phyloP scores from a whole-genome alignment of 2,113 vertebrate species.

The Gymnobelideus leadbeateri region DNA sequence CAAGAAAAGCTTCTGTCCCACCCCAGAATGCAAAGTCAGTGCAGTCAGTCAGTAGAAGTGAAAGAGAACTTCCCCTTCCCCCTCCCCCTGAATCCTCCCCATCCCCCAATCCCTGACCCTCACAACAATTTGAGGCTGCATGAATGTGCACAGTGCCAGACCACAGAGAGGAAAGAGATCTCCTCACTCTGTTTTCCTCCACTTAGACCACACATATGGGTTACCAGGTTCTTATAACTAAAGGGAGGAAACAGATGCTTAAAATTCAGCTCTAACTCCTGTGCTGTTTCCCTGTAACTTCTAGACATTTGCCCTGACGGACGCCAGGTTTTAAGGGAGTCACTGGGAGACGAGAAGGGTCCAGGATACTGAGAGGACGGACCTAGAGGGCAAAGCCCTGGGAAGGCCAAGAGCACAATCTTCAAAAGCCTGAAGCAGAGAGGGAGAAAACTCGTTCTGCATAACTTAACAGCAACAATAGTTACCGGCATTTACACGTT shows the following conservation, averaged over 20 bases:
- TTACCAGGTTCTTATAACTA: not conserved
- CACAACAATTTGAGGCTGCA: not conserved
- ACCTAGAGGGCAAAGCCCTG: not conserved
- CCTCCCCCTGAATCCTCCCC: not conserved
- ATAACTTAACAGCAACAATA: not conserved
- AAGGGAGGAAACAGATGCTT: not conserved
- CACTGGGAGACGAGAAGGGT: not conserved
- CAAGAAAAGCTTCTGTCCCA: not conserved
- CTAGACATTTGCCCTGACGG: not conserved
- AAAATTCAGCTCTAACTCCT: not conserved
- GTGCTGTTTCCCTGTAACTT: not conserved
- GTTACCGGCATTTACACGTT: not conserved
- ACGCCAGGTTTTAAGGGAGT: not conserved
- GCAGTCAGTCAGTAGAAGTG: not conserved
- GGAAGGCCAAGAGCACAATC: not conserved
- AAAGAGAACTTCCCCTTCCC: not conserved
- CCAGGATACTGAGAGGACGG: not conserved
- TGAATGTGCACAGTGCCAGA: not conserved
- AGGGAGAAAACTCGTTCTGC: not conserved
- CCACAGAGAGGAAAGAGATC: not conserved
- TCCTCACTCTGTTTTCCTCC: too few relatives aligned
- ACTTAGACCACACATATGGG: not conserved
- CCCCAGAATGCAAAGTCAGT: not conserved
- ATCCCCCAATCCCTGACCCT: not conserved
- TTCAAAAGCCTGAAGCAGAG: not conserved